Evolutionary conservation across 2,113 vertebrate genomes (phyloP).

Genomic region (Zosterops lateralis): DNA sequence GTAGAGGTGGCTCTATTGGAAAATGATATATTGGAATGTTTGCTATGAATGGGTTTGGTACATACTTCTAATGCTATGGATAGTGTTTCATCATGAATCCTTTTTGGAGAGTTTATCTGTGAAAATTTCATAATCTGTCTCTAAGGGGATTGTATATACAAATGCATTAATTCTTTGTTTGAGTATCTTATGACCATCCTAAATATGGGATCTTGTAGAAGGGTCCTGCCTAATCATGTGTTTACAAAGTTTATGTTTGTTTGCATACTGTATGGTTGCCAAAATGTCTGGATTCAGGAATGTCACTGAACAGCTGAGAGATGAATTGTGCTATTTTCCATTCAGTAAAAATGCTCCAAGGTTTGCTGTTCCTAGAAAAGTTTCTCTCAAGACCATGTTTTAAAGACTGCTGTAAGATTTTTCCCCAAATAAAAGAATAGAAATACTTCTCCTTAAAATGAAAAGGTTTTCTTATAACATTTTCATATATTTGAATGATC

Average conservation of each 20-base stretch:
- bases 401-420: background rate
- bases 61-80: background rate
- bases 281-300: background rate
- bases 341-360: background rate
- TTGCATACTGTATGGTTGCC: slow-evolving; percentile 40
- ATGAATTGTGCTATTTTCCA: background rate
- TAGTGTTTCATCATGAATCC: background rate
- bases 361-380: background rate
- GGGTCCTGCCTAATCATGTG: slow-evolving; percentile 32
- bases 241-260: slow-evolving; percentile 61
- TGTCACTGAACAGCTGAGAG: background rate
- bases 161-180: slow-evolving; percentile 60
- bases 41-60: background rate
- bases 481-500: background rate
- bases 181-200: slow-evolving; percentile 24
- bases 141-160: slow-evolving; percentile 29
- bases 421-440: background rate
- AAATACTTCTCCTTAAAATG: background rate
- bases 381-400: background rate
- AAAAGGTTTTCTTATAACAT: background rate
- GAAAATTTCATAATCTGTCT: slow-evolving; percentile 39
- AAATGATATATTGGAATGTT: background rate
- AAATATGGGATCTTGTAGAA: slow-evolving; percentile 14
- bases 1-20: background rate
- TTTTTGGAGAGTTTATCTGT: background rate